Evolutionary conservation across 2,888 invertebrate genomes (phyloP).

Genomic region (Crossocerus cetratus): DNA sequence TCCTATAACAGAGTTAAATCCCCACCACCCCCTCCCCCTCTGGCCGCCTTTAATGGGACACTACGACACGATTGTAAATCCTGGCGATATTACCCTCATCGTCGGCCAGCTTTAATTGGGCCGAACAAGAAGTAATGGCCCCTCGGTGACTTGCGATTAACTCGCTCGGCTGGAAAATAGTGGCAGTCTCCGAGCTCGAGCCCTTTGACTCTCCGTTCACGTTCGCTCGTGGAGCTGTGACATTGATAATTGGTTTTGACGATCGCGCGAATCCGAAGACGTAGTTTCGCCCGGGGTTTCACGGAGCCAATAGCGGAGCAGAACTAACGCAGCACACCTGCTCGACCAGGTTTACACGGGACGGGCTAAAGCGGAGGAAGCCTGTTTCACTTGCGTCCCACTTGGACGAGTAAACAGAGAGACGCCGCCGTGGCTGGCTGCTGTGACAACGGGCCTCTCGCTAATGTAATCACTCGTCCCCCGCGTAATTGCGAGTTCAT

Average conservation of each 20-base stretch:
- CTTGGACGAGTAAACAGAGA: background rate
- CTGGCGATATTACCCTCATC: constrained; percentile 64
- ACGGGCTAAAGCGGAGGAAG: no score
- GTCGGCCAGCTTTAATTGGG: constrained; percentile 68
- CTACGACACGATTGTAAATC: constrained; percentile 66
- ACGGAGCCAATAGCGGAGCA: no score
- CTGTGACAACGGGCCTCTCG: constrained; percentile 2
- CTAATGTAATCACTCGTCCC: constrained; percentile 5
- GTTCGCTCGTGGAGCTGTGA: no score
- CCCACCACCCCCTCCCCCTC: no score
- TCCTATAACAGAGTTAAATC: constrained; percentile 67
- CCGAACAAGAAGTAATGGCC: constrained; percentile 68
- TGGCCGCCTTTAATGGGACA: constrained; percentile 62
- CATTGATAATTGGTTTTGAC: no score
- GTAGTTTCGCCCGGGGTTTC: no score
- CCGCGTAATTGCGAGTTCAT: constrained; percentile 39
- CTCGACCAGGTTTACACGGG: no score
- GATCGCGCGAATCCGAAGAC: no score
- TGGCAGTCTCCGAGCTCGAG: no score
- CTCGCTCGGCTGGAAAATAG: no score
- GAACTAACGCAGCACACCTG: no score
- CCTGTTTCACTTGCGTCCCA: background rate
- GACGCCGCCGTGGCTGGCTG: background rate
- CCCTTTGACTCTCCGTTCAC: no score
- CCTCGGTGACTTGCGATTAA: background rate